Evolutionary conservation across 2,888 invertebrate genomes (phyloP).

Genomic region (Ganaspis brasiliensis): DNA sequence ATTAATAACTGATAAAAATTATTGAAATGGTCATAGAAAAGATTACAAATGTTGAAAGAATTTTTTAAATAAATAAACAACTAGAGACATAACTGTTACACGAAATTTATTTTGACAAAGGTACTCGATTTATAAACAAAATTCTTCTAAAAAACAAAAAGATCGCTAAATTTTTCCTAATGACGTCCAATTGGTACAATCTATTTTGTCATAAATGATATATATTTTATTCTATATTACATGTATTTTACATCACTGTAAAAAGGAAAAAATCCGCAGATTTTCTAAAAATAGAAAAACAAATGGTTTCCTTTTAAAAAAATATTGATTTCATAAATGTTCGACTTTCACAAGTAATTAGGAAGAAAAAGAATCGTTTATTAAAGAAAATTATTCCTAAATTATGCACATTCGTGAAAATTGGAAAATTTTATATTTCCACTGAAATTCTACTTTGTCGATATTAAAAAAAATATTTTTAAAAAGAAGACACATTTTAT

Average conservation of each 20-base stretch:
- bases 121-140: not conserved
- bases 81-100: not conserved
- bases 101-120: slow-evolving; percentile 18
- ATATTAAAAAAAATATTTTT: too few species aligned
- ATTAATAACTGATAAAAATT: too few species aligned
- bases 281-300: slow-evolving; percentile 3
- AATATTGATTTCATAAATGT: slow-evolving; percentile 21
- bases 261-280: not conserved
- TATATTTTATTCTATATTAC: slow-evolving; percentile 21
- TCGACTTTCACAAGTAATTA: not conserved
- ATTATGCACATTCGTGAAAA: too few species aligned
- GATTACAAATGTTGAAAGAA: too few species aligned
- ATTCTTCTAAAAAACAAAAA: not conserved
- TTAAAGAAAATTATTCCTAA: too few species aligned
- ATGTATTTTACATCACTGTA: slow-evolving; percentile 31
- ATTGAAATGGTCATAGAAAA: too few species aligned
- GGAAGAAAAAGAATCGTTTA: slow-evolving; percentile 8
- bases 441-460: too few species aligned
- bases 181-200: not conserved
- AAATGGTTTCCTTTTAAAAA: not conserved
- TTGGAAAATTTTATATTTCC: too few species aligned
- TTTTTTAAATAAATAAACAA: too few species aligned
- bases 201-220: slow-evolving; percentile 9
- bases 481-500: too few species aligned
- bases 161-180: not conserved